These are phyloP conservation scores for Balaenoptera acutorostrata DNA, from an alignment of 2,113 vertebrate genomes.

Conservation along the genomic window DNA sequence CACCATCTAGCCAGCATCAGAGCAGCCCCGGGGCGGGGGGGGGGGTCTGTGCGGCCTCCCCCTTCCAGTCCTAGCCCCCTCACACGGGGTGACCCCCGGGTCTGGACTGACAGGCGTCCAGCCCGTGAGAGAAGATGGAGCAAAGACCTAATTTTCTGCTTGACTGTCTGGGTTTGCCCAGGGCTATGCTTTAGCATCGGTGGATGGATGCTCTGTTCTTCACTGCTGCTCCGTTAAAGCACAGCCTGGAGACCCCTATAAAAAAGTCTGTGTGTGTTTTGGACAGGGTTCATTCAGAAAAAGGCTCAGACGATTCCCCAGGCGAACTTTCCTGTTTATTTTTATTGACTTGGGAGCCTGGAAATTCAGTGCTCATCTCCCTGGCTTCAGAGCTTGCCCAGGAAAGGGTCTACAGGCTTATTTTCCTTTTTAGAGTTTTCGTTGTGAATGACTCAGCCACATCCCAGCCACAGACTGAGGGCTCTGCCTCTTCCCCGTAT, in stretches of 20 bases:
- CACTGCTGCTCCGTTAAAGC: background rate
- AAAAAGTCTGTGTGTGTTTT: background rate
- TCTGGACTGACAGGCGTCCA: background rate
- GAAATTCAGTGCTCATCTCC: background rate
- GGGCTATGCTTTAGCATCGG: background rate
- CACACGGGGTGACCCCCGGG: background rate
- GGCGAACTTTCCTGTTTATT: background rate
- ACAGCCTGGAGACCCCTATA: background rate
- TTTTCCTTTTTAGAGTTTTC: background rate
- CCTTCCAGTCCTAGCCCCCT: background rate
- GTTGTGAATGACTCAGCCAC: background rate
- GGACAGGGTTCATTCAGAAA: background rate
- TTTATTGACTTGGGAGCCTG: background rate
- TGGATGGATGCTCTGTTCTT: background rate
- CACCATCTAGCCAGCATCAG: background rate
- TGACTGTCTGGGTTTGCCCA: background rate
- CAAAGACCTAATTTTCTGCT: conserved; percentile 3
- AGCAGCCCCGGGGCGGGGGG: background rate
- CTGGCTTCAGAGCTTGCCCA: background rate
- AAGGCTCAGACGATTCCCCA: background rate
- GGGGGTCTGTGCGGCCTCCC: background rate
- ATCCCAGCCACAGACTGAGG: background rate
- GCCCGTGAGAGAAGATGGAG: background rate
- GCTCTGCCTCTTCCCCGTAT: background rate
- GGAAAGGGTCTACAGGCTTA: background rate